These are phyloP conservation scores for Cyprinodon tularosa DNA, from an alignment of 2,113 vertebrate species.

Conservation along the genomic window DNA sequence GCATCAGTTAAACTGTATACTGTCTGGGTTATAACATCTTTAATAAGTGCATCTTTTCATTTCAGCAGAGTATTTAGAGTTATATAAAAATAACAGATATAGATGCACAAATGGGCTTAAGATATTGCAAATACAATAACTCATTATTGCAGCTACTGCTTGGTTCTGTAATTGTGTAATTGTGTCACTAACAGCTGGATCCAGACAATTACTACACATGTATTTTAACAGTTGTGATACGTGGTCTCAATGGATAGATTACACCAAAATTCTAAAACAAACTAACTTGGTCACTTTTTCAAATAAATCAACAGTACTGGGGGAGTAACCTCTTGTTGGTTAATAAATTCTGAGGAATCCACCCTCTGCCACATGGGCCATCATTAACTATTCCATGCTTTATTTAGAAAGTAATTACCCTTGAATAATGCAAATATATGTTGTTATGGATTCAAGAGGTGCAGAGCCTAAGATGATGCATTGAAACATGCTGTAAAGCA, in stretches of 20 bases:
- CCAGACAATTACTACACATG: neutral
- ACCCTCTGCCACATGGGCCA: neutral
- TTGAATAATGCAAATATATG: neutral
- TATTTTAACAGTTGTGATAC: neutral
- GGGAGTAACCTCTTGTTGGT: neutral
- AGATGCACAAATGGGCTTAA: too few species aligned
- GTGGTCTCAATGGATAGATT: neutral
- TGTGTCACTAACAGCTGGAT: neutral
- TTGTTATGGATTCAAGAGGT: conserved; percentile 12
- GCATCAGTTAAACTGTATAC: too few species aligned
- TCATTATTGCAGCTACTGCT: conserved; percentile 39
- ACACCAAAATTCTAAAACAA: neutral
- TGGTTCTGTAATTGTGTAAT: conserved; percentile 16
- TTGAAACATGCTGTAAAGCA: conserved; percentile 3
- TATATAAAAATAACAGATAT: too few species aligned
- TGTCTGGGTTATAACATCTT: too few species aligned
- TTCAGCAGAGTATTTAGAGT: too few species aligned
- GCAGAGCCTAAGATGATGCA: neutral
- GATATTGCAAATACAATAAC: neutral
- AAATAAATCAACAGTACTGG: neutral
- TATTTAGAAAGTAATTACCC: neutral
- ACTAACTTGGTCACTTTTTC: neutral
- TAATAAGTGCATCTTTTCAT: too few species aligned
- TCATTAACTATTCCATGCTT: neutral
- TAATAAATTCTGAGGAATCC: neutral